Evolutionary conservation across 2,113 vertebrate genomes (phyloP), one percentile per base, ranked within the genome.

Genomic region (Callaeas wilsoni): DNA sequence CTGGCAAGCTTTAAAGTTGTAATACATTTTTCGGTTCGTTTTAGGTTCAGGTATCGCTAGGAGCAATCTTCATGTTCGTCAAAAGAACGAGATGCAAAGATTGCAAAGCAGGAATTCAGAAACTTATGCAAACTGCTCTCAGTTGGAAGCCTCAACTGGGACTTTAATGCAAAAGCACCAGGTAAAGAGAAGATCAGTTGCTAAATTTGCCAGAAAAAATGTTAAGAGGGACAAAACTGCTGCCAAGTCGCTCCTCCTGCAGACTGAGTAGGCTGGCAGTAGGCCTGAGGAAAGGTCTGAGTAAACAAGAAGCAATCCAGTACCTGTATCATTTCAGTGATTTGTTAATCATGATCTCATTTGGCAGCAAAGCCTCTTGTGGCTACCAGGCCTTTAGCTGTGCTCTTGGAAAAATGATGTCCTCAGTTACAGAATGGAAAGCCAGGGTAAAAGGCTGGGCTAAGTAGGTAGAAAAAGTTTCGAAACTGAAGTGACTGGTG

Each of bases 11-110:
- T 74, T 75, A 91, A 92, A 94, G 93, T 55, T 93, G 83, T 90
- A 96, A 95, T 97, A 74, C 81, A 69, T 97, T 97, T 97, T 95
- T 97, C 11, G 30, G 97, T 98, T 98, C 97, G 95, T 86, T 97
- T 97, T 93, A 90, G 97, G 97, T 98, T 98, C 97, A 98, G 97
- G 97, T 97, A 96, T 97, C 10, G 88, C 97, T 96, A 87, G 96
- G 93, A 98, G 97, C 97, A 52, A 95, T 95, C 85, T 65, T 83
- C 76, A 5, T 57, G 89, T 49, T 97, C 78, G 37, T 94, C 95
- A 84, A 87, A 96, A 85, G 78, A 96, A 96, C 0, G 4, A 89
- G 91, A 91, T 55, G 85, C 26, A 9, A 81, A 94, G 97, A 94
- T 76, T 82, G 63, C 89, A 89, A 87, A 95, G 88, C 68, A 84